phyloP scores from a whole-genome alignment of 2,797 vertebrate species.

The Brachymystax lenok region DNA sequence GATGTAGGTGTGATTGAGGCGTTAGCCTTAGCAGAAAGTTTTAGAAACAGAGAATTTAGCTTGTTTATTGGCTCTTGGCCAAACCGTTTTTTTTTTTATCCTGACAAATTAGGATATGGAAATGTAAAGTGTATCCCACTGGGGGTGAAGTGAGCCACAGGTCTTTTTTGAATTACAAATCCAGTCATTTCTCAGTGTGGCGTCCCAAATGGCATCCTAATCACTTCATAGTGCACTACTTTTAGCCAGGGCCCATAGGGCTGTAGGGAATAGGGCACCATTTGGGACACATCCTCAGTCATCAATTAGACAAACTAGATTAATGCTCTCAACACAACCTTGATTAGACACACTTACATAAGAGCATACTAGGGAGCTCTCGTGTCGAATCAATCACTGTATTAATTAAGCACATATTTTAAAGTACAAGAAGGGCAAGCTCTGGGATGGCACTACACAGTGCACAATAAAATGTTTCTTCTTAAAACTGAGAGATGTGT shows the following conservation, averaged over 20 bases:
- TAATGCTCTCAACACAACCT: slow-evolving; percentile 17
- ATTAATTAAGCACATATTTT: slow-evolving; percentile 27
- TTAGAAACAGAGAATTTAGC: background rate
- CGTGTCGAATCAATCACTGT: slow-evolving; percentile 44
- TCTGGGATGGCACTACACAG: background rate
- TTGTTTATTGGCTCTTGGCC: slow-evolving; percentile 41
- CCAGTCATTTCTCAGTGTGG: slow-evolving; percentile 40
- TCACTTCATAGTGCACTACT: background rate
- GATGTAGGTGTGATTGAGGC: too few species aligned
- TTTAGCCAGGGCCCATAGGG: background rate
- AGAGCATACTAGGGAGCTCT: slow-evolving; percentile 31
- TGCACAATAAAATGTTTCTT: background rate
- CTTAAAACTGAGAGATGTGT: background rate
- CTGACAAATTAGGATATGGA: slow-evolving; percentile 51
- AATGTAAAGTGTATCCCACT: slow-evolving; percentile 41
- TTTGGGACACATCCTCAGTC: slow-evolving; percentile 22
- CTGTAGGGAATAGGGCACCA: background rate
- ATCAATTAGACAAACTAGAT: slow-evolving; percentile 44
- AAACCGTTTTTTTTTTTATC: slow-evolving; percentile 39
- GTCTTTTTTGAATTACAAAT: slow-evolving; percentile 66
- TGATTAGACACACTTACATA: slow-evolving; percentile 12
- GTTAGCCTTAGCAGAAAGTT: background rate
- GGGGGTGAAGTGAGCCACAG: slow-evolving; percentile 51
- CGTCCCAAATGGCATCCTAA: background rate
- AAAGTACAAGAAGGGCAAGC: background rate